These are phyloP conservation scores for Microtus montanus DNA, from an alignment of 2,113 vertebrate species.

Conservation along the genomic window DNA sequence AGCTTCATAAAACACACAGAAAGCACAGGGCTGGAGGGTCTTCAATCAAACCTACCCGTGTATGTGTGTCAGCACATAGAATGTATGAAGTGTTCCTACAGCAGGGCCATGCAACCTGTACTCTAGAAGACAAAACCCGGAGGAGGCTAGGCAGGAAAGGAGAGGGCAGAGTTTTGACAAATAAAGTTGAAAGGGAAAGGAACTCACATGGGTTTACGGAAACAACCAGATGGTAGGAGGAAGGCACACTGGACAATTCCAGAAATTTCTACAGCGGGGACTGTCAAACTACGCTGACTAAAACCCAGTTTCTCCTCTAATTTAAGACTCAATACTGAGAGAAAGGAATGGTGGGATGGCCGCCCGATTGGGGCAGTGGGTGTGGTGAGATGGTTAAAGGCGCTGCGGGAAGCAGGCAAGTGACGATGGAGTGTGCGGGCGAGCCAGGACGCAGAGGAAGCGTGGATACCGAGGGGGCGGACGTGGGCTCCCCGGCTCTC, in stretches of 20 bases:
- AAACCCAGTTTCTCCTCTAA: background rate
- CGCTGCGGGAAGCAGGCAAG: background rate
- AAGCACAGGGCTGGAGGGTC: background rate
- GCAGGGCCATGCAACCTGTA: background rate
- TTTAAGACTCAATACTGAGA: background rate
- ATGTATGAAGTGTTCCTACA: background rate
- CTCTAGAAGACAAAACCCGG: background rate
- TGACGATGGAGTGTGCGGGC: no score
- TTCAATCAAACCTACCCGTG: background rate
- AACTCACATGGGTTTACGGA: background rate
- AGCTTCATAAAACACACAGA: slow-evolving; percentile 6
- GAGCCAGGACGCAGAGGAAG: background rate
- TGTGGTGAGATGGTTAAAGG: background rate
- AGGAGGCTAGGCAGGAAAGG: background rate
- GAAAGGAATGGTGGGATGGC: background rate
- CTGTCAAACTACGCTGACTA: background rate
- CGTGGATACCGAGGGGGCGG: background rate
- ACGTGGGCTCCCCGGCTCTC: background rate
- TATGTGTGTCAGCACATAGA: background rate
- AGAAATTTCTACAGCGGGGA: background rate
- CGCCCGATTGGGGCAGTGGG: background rate
- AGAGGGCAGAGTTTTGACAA: background rate
- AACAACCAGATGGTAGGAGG: background rate
- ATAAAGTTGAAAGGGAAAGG: background rate
- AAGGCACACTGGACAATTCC: background rate